A percentile compares a stretch with the other conserved stretches of the same genome.
Conservation (phyloP, 2,113 vertebrate genomes). For the Mohoua ochrocephala region DNA sequence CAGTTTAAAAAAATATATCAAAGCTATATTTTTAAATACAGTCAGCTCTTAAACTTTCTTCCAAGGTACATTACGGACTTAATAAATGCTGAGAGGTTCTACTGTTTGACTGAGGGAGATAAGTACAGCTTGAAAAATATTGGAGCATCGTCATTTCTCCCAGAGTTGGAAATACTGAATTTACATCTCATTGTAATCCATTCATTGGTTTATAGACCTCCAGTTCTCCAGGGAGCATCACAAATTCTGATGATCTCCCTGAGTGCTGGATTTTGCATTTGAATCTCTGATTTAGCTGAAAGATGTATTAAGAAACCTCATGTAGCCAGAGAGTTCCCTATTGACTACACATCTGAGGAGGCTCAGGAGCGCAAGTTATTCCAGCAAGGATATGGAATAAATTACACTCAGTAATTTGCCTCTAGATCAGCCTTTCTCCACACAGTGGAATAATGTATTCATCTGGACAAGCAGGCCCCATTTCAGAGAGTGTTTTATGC, state of each 20-base stretch:
- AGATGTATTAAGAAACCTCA: constrained; percentile 45
- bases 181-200: constrained; percentile 48
- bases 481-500: constrained; percentile 32
- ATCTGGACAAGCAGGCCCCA: constrained; percentile 21
- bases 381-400: constrained; percentile 44
- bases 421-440: constrained; percentile 46
- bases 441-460: constrained; percentile 45
- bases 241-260: constrained; percentile 44
- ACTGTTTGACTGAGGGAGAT: not conserved
- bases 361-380: constrained; percentile 39
- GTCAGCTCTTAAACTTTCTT: not conserved
- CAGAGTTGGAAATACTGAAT: constrained; percentile 22
- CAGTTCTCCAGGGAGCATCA: constrained; percentile 36
- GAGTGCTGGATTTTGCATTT: constrained; percentile 43
- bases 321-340: constrained; percentile 50
- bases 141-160: not conserved
- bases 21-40: not conserved
- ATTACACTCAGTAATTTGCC: constrained; percentile 36
- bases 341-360: constrained; percentile 43
- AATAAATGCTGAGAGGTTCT: not conserved
- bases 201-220: constrained; percentile 59
- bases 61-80: not conserved
- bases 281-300: constrained; percentile 66
- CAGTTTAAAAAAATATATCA: not conserved
- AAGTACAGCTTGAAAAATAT: not conserved